phyloP scores from a whole-genome alignment of 2,888 invertebrate species.

The Penaeus monodon region DNA sequence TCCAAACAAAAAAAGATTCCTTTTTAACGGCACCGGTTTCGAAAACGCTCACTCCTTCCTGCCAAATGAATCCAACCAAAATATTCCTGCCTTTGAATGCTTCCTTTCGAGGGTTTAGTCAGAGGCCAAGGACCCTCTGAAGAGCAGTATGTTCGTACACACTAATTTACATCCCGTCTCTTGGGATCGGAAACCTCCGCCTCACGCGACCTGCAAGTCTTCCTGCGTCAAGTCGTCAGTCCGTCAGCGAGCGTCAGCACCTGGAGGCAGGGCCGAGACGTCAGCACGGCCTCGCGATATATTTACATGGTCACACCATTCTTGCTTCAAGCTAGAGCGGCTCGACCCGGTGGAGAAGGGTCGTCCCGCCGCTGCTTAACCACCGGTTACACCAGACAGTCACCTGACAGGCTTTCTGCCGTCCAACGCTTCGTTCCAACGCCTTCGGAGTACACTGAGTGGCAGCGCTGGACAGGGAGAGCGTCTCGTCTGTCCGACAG shows the following conservation, averaged over 20 bases:
- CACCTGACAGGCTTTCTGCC: constrained; percentile 4
- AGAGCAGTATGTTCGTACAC: not conserved
- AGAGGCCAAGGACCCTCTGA: constrained; percentile 11
- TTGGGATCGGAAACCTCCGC: not conserved
- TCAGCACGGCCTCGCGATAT: not conserved
- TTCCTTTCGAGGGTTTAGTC: constrained; percentile 29
- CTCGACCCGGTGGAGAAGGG: not conserved
- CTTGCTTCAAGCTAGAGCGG: not conserved
- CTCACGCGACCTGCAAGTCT: not conserved
- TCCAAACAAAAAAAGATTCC: no score
- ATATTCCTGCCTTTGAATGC: not conserved
- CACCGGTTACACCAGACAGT: constrained; percentile 4
- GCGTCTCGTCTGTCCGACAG: constrained; percentile 16
- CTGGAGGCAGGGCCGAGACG: no score
- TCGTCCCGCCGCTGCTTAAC: not conserved
- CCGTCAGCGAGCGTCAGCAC: constrained; percentile 14
- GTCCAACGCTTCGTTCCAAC: not conserved
- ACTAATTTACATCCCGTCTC: constrained; percentile 23
- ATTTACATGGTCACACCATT: not conserved
- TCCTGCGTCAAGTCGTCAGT: constrained; percentile 1
- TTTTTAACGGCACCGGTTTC: constrained; percentile 13
- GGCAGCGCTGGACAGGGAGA: constrained; percentile 3
- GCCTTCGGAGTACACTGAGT: not conserved
- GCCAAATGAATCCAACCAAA: not conserved
- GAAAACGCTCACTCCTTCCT: not conserved